These are phyloP conservation scores for Catharus bicknelli DNA, from an alignment of 2,113 vertebrate species.

Conservation along the genomic window DNA sequence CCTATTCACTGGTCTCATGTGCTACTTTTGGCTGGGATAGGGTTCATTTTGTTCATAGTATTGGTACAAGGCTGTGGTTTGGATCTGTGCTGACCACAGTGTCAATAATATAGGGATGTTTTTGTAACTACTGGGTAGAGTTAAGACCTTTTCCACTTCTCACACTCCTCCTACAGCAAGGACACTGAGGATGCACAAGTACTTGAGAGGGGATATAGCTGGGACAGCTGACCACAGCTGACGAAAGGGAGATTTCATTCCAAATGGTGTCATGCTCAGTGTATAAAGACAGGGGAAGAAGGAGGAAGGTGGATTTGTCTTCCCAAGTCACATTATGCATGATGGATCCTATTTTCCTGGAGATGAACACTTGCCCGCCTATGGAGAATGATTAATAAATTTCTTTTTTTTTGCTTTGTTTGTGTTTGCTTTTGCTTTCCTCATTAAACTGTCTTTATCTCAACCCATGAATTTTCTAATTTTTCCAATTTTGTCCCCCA, in stretches of 20 bases:
- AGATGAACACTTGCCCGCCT: not conserved
- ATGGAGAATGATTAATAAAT: not conserved
- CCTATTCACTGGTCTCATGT: not conserved
- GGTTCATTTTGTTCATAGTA: not conserved
- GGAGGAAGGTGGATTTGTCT: not conserved
- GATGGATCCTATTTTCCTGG: not conserved
- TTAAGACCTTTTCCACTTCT: not conserved
- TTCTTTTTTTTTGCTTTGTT: not conserved
- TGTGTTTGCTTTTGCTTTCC: not conserved
- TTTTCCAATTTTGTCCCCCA: not conserved
- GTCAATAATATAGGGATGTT: fast-evolving
- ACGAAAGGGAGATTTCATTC: not conserved
- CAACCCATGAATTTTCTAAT: not conserved
- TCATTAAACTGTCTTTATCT: not conserved
- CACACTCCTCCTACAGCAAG: no score
- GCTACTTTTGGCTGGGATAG: not conserved
- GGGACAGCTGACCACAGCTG: not conserved
- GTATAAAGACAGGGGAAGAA: not conserved
- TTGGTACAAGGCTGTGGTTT: not conserved
- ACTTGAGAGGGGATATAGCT: not conserved
- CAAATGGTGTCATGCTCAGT: not conserved
- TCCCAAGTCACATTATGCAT: not conserved
- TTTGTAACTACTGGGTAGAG: not conserved
- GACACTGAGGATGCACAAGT: not conserved
- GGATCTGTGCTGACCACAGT: not conserved